phyloP scores from a whole-genome alignment of 2,888 invertebrate genomes.

The Tupiocoris notatus region DNA sequence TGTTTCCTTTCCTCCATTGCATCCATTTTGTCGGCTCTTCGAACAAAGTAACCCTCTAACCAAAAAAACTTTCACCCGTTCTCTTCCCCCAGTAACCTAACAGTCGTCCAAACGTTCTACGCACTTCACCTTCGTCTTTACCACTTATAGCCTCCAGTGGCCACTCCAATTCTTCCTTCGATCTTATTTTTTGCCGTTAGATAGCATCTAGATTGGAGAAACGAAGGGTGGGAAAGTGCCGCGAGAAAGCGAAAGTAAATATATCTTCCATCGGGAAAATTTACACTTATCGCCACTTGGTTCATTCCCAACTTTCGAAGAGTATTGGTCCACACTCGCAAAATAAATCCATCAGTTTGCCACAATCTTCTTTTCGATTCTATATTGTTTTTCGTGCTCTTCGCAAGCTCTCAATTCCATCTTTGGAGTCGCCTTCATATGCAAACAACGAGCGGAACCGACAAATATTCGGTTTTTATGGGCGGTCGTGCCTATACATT shows the following conservation, averaged over 20 bases:
- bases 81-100: neutral
- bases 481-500: too few species aligned
- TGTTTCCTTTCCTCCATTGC: constrained; percentile 13
- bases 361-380: neutral
- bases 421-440: too few species aligned
- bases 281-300: neutral
- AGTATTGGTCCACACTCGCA: neutral
- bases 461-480: too few species aligned
- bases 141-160: neutral
- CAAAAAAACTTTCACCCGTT: neutral
- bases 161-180: neutral
- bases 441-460: too few species aligned
- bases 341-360: neutral
- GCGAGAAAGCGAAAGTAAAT: neutral
- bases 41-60: neutral
- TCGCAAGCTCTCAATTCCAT: neutral
- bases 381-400: neutral
- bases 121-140: neutral
- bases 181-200: neutral
- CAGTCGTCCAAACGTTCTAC: neutral
- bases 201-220: neutral
- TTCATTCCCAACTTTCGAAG: neutral
- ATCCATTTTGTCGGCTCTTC: neutral
- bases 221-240: neutral
- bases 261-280: neutral